Base-by-base conservation (phyloP, 2,888 invertebrate genomes). In the Druceiella hillmani region DNA sequence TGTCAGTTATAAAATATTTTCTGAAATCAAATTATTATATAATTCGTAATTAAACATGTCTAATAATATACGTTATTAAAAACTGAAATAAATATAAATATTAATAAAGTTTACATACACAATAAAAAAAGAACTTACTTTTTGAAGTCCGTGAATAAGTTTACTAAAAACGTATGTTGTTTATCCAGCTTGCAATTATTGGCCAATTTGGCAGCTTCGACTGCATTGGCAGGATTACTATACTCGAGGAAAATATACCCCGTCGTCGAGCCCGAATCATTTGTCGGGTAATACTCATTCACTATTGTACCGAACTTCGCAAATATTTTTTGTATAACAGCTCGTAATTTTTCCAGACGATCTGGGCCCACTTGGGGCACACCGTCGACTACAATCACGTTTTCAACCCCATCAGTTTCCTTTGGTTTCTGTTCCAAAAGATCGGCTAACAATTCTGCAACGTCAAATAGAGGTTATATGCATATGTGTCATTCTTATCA, bases 111-210 rank as follows among this genome's bases (percentile, higher is more conserved):
- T n/a, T n/a, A n/a, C n/a, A n/a, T n/a, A n/a, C n/a, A n/a, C n/a
- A n/a, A n/a, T n/a, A n/a, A n/a, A n/a, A 15, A 22, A 12, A 33
- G 11, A 52, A 74, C 81, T 76, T 62, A 88, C 81, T 94, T 97
- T 52, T 87, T 85, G 62, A 95, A 94, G 62, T 98, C 97, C 1
- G 92, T 90, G 62, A 97, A 94, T 36, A 93, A 72, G 64, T 95
- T 97, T 29, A 94, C 90, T 57, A 83, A 75, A 65, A 98, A 93
- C 3, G 91, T 92, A 56, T 99, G 97, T 51, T 84, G 83, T 62
- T 93, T 97, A 69, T 99, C 98, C 56, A 99, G 77, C 62, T 91
- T 93, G 71, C 93, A 87, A 55, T 91, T 90, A 66, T 97, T 90
- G 32, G 88, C 80, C 25, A 81, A 75, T 55, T 87, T 87, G 1